These are phyloP conservation scores for Craseonycteris thonglongyai DNA, from an alignment of 2,113 vertebrate genomes.

Conservation along the genomic window DNA sequence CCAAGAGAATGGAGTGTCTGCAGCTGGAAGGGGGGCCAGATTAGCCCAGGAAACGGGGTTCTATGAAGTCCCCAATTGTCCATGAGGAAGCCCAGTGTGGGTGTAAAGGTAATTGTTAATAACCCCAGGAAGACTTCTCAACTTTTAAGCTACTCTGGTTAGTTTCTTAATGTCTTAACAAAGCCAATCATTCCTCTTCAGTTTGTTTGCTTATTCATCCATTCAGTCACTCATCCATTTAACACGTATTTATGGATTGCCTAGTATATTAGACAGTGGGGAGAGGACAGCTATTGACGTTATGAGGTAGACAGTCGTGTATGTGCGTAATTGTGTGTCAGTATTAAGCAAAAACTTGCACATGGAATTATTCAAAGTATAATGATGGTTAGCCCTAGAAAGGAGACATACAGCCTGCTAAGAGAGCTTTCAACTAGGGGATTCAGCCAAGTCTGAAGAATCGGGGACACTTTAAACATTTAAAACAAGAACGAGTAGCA, in stretches of 20 bases:
- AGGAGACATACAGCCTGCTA: background rate
- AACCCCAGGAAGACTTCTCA: background rate
- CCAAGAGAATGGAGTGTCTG: slow-evolving; percentile 6
- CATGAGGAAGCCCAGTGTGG: background rate
- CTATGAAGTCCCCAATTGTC: background rate
- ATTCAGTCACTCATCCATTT: background rate
- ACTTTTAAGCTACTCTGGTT: background rate
- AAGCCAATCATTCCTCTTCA: background rate
- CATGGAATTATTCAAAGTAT: background rate
- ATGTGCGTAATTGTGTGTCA: background rate
- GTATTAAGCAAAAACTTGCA: background rate
- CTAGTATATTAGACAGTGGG: background rate
- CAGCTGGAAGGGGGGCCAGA: background rate
- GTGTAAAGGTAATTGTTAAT: background rate
- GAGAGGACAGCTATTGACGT: background rate
- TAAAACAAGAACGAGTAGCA: background rate
- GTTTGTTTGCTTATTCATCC: background rate
- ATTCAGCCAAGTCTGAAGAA: background rate
- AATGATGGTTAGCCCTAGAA: background rate
- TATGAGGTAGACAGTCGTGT: background rate
- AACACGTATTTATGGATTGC: background rate
- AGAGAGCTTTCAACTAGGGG: background rate
- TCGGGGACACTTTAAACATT: background rate
- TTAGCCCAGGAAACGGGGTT: background rate
- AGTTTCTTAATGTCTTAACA: background rate